These are phyloP conservation scores for Eilema sororculum DNA, from an alignment of 2,888 invertebrate species.

Conservation along the genomic window DNA sequence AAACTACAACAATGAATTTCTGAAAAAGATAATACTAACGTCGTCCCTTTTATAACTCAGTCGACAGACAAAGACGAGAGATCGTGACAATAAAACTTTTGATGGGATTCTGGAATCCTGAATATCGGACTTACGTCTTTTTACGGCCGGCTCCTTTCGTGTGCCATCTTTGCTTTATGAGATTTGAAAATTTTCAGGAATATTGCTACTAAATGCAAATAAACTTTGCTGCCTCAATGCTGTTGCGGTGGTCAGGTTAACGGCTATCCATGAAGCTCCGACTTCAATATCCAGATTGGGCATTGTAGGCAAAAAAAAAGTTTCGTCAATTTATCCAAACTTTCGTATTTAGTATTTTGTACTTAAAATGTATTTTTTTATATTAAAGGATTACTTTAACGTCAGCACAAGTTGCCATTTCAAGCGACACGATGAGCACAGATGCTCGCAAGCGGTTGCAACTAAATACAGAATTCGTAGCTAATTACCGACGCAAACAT, in stretches of 20 bases:
- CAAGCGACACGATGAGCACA: neutral
- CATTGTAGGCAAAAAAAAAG: neutral
- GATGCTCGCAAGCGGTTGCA: neutral
- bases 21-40: conserved; percentile 82
- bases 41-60: conserved; percentile 75
- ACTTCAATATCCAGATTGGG: neutral
- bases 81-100: conserved; percentile 82
- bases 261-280: neutral
- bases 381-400: neutral
- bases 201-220: conserved; percentile 55
- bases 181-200: conserved; percentile 72
- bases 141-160: conserved; percentile 71
- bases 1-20: conserved; percentile 86
- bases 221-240: conserved; percentile 25
- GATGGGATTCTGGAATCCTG: conserved; percentile 83
- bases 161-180: conserved; percentile 80
- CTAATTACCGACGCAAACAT: neutral
- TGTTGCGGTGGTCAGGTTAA: neutral
- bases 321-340: too few species aligned
- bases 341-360: neutral
- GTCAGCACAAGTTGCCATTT: neutral
- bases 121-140: conserved; percentile 81
- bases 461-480: neutral
- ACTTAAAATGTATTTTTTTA: neutral
- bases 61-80: conserved; percentile 77